phyloP scores from a whole-genome alignment of 2,888 invertebrate species.

The Gastracanthus pulcherrimus region DNA sequence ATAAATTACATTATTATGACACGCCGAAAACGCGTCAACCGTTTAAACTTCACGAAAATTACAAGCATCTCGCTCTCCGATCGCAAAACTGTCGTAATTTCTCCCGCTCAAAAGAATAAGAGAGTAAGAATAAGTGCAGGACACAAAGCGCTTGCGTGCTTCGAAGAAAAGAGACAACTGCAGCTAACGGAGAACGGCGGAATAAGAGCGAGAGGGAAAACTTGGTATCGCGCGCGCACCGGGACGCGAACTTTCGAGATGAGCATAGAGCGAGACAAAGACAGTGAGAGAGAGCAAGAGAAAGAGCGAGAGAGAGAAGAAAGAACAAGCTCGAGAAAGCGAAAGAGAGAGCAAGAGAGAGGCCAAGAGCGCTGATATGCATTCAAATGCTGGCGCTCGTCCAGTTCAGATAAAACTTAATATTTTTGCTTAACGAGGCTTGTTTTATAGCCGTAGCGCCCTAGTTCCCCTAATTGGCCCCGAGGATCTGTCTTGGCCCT shows the following conservation, averaged over 20 bases:
- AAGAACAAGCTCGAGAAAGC: too few species aligned
- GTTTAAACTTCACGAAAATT: neutral
- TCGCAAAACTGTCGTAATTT: neutral
- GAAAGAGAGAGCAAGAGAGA: neutral
- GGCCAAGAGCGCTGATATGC: conserved; percentile 61
- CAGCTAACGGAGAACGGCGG: too few species aligned
- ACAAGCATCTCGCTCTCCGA: neutral
- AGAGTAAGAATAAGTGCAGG: neutral
- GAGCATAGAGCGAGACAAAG: conserved; percentile 7
- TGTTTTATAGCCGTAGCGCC: conserved; percentile 67
- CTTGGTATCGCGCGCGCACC: conserved; percentile 5
- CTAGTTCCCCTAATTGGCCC: conserved; percentile 71
- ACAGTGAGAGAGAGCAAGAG: neutral
- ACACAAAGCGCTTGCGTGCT: neutral
- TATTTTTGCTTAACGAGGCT: conserved; percentile 73
- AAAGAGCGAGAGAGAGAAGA: conserved; percentile 16
- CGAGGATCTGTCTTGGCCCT: conserved; percentile 51
- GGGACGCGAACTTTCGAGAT: conserved; percentile 34
- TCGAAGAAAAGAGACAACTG: neutral
- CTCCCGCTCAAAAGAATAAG: neutral
- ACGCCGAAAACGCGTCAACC: neutral
- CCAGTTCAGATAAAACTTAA: conserved; percentile 72
- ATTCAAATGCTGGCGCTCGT: conserved; percentile 68
- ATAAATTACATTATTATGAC: neutral
- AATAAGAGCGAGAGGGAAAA: conserved; percentile 6